Evolutionary conservation across 2,797 vertebrate species (phyloP).

Genomic region (Echeneis naucrates): DNA sequence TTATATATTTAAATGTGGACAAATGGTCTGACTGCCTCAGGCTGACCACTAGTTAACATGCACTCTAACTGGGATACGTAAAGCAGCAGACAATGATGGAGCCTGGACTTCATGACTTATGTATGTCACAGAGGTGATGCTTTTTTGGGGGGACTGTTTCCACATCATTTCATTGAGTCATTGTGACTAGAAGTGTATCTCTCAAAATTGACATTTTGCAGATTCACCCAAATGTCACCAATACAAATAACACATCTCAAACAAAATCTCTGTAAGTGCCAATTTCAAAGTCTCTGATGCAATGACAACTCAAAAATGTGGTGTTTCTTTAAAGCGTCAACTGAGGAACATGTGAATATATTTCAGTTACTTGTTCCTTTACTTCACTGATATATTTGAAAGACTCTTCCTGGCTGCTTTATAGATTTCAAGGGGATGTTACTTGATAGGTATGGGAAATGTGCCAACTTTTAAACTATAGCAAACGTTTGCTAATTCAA

Average conservation of each 20-base stretch:
- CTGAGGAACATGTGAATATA: not conserved
- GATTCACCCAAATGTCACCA: conserved; percentile 1
- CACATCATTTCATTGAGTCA: conserved; percentile 4
- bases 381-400: too few species aligned
- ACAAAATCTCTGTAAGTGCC: not conserved
- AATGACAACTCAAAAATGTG: too few species aligned
- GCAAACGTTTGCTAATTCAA: not conserved
- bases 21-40: conserved; percentile 20
- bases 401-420: not conserved
- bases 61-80: conserved; percentile 15
- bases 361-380: conserved; percentile 19
- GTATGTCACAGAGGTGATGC: not conserved
- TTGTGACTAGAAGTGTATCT: not conserved
- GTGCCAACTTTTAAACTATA: not conserved
- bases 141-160: not conserved
- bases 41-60: not conserved
- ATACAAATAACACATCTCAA: not conserved
- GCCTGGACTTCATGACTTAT: conserved; percentile 5
- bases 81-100: conserved; percentile 6
- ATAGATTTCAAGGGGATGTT: not conserved
- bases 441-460: not conserved
- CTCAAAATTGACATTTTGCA: not conserved
- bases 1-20: conserved; percentile 23
- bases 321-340: not conserved
- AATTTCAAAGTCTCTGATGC: not conserved